A percentile compares a stretch with the other conserved stretches of the same genome.
phyloP scores from a whole-genome alignment of 2,888 invertebrate genomes.

The Trissolcus brochymenae region DNA sequence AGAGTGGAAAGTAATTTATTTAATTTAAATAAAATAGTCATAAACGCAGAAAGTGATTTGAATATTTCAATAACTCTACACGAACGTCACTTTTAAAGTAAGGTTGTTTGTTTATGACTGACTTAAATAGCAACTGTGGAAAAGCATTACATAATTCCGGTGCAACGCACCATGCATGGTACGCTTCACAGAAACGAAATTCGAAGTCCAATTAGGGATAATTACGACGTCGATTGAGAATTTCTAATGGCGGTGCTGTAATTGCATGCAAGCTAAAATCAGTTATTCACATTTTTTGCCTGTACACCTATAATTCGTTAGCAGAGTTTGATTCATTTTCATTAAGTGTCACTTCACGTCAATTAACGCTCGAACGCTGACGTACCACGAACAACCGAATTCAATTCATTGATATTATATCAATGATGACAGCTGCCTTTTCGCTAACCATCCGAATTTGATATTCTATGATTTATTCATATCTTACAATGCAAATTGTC shows the following conservation, averaged over 20 bases:
- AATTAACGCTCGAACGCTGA: slow-evolving; percentile 15
- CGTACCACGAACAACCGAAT: slow-evolving; percentile 2
- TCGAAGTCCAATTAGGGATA: slow-evolving; percentile 72
- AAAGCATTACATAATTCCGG: slow-evolving; percentile 67
- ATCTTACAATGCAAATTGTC: neutral
- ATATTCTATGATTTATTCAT: neutral
- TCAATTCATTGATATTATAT: slow-evolving; percentile 26
- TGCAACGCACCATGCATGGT: slow-evolving; percentile 64
- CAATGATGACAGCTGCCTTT: slow-evolving; percentile 15
- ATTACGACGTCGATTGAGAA: slow-evolving; percentile 71
- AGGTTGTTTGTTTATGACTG: slow-evolving; percentile 15
- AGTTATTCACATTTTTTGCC: slow-evolving; percentile 60
- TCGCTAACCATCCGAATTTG: neutral
- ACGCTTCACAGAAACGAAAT: slow-evolving; percentile 63
- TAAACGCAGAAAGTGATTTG: too few species aligned
- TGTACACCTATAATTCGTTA: slow-evolving; percentile 60
- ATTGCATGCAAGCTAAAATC: slow-evolving; percentile 15
- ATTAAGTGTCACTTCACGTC: slow-evolving; percentile 58
- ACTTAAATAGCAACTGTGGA: slow-evolving; percentile 42
- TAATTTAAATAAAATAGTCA: too few species aligned
- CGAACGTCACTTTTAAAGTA: neutral
- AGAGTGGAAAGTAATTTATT: too few species aligned
- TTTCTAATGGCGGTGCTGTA: slow-evolving; percentile 62
- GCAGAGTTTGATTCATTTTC: slow-evolving; percentile 63
- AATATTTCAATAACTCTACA: too few species aligned